Evolutionary conservation across 2,888 invertebrate genomes (phyloP).

Genomic region (Morinoia aosen): DNA sequence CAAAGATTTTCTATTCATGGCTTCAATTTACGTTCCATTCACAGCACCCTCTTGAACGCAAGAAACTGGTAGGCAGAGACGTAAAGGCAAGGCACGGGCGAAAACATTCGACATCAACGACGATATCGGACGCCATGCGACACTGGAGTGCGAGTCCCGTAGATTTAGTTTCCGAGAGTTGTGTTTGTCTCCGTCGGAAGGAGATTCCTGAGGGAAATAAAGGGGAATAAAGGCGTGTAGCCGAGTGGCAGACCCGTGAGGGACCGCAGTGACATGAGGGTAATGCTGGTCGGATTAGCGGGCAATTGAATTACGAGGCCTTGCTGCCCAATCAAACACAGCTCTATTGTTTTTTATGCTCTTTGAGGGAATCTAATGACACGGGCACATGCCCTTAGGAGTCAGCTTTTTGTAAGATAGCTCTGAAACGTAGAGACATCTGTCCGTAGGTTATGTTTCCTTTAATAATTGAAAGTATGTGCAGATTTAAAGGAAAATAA

Average conservation of each 20-base stretch:
- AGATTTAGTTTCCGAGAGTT: neutral
- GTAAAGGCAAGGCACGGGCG: neutral
- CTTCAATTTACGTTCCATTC: neutral
- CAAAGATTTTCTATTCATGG: neutral
- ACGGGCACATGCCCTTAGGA: neutral
- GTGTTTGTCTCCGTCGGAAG: neutral
- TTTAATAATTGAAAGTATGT: too few relatives aligned
- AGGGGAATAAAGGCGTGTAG: neutral
- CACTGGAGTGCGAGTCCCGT: neutral
- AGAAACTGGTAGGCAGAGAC: neutral
- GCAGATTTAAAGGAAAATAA: too few relatives aligned
- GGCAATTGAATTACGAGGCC: neutral
- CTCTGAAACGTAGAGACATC: too few relatives aligned
- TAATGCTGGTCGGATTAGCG: neutral
- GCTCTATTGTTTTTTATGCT: neutral
- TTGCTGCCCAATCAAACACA: neutral
- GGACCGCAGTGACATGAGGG: neutral
- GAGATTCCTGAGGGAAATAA: neutral
- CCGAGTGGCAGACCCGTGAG: neutral
- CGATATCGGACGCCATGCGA: neutral
- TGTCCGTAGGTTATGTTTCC: too few relatives aligned
- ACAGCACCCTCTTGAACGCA: neutral
- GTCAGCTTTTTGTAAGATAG: neutral
- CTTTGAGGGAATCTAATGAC: neutral
- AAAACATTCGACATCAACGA: neutral